Evolutionary conservation across 2,797 vertebrate genomes (phyloP).

Genomic region (Sphenodon punctatus): DNA sequence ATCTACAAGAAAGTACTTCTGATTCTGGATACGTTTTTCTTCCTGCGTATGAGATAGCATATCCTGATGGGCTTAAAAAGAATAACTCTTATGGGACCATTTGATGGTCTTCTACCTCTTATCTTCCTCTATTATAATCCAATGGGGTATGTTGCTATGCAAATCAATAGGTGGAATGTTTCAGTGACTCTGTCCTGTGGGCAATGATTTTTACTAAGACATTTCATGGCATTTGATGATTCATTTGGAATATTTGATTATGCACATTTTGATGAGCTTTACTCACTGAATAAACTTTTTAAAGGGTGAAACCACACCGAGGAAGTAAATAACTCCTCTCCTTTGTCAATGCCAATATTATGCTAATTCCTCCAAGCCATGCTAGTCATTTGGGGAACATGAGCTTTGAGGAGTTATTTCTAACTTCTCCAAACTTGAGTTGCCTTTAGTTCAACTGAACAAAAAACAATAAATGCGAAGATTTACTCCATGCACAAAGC

Average conservation of each 20-base stretch:
- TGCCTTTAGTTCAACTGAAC: neutral
- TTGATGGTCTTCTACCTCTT: neutral
- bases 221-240: conserved; percentile 53
- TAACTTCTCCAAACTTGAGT: neutral
- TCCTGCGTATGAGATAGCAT: too few relatives aligned
- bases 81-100: neutral
- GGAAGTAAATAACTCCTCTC: neutral
- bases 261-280: conserved; percentile 48
- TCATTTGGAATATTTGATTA: conserved; percentile 37
- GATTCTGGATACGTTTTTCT: too few relatives aligned
- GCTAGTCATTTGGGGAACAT: neutral
- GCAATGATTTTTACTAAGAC: conserved; percentile 1
- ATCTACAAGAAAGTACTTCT: too few relatives aligned
- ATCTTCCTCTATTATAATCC: neutral
- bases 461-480: neutral
- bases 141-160: neutral
- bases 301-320: neutral
- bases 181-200: neutral
- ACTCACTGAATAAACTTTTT: neutral
- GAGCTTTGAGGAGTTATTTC: neutral
- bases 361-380: neutral
- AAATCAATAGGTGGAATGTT: conserved; percentile 12
- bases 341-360: neutral
- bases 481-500: neutral
- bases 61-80: too few relatives aligned